Percentiles rank a stretch among this genome's conserved stretches.
Evolutionary conservation across 1,140 invertebrate species (phyloP).

Genomic region (Zaprionus inermis): DNA sequence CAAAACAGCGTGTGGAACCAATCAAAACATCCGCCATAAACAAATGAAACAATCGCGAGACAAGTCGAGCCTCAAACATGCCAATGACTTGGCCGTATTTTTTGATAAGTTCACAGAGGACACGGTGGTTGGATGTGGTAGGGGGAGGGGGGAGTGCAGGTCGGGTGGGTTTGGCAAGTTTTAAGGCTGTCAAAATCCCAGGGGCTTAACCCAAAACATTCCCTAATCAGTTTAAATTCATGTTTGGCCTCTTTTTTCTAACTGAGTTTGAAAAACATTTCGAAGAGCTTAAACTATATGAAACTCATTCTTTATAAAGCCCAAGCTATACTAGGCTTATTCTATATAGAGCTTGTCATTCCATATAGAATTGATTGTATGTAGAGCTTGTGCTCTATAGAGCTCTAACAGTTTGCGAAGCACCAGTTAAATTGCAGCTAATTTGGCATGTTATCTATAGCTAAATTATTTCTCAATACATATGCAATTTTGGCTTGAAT

Average conservation of each 20-base stretch:
- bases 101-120: conserved; percentile 9
- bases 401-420: no score
- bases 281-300: no score
- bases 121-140: no score
- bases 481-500: neutral
- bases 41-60: conserved; percentile 53
- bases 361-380: no score
- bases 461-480: neutral
- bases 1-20: conserved; percentile 43
- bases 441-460: neutral
- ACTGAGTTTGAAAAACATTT: no score
- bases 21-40: conserved; percentile 73
- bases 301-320: neutral
- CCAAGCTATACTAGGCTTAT: no score
- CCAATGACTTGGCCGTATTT: conserved; percentile 50
- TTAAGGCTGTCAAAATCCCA: neutral
- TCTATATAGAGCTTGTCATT: no score
- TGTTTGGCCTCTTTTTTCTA: neutral
- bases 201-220: neutral
- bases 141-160: neutral
- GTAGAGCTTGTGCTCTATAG: no score
- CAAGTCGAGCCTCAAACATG: conserved; percentile 20
- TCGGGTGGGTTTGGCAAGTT: neutral
- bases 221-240: neutral
- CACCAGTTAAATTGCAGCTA: neutral